These are phyloP conservation scores for Buceros bicornis DNA, from an alignment of 2,797 vertebrate genomes.

Conservation along the genomic window DNA sequence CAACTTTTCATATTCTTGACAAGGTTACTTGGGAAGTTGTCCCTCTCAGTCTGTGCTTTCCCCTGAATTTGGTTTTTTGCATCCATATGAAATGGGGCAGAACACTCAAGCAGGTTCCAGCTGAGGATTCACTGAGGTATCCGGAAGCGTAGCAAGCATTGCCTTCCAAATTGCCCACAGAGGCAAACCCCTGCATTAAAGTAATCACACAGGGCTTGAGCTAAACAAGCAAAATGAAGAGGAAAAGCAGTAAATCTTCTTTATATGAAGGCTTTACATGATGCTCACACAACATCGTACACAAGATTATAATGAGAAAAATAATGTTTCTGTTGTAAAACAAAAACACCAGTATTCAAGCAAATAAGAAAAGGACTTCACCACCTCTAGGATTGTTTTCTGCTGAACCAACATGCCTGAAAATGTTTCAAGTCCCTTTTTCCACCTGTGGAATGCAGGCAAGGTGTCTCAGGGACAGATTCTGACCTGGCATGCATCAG, in stretches of 20 bases:
- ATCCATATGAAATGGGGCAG: neutral
- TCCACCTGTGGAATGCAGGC: neutral
- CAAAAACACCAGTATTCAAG: neutral
- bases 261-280: neutral
- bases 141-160: neutral
- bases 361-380: neutral
- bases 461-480: neutral
- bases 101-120: neutral
- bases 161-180: conserved; percentile 8
- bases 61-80: neutral
- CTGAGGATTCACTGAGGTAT: neutral
- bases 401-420: neutral
- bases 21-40: neutral
- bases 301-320: conserved; percentile 17
- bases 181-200: neutral
- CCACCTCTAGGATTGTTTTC: neutral
- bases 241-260: neutral
- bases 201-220: neutral
- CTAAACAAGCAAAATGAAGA: conserved; percentile 4
- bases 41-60: neutral
- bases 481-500: neutral
- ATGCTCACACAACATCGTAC: neutral
- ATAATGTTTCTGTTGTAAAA: neutral
- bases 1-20: neutral
- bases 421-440: neutral